Base-by-base conservation (phyloP, 2,888 invertebrate species). In the Yponomeuta sedellus region DNA sequence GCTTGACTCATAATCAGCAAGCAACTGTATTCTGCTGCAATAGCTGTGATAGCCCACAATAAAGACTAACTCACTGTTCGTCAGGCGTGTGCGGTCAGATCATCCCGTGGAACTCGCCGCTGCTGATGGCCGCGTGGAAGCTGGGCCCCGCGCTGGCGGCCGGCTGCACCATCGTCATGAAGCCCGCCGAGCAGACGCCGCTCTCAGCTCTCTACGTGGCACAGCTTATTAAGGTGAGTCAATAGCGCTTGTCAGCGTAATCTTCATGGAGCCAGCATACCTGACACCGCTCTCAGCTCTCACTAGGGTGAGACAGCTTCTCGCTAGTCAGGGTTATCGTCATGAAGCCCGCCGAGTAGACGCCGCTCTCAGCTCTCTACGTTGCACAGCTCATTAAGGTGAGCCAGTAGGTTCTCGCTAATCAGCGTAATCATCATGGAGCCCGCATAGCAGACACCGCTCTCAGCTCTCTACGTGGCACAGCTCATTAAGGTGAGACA, bases 111-210 rank as follows among this genome's bases (percentile, higher is more conserved):
- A 98, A 98, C 88, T 98, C 97, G 83, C 98, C 97, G 0, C 80
- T 97, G 69, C 82, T 99, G 74, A 99, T 99, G 98, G 95, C 96
- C 79, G 94, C 97, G 11, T 99, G 99, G 99, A 99, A 99, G 89
- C 91, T 99, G 58, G 97, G 93, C 0, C 96, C 96, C 0, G 96
- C 96, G 2, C 82, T 96, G 65, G 94, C 95, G 0, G 93, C 95
- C 57, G 96, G 95, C 75, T 94, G 97, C 82, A 96, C 96, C 0
- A 92, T 98, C 11, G 93, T 98, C 22, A 91, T 98, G 80, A 99
- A 99, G 84, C 97, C 98, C 0, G 98, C 99, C 0, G 98, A 99
- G 81, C 98, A 98, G 86, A 99, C 98, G 0, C 96, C 97, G 0
- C 92, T 99, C 67, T 96, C 98, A 0, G 97, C 98, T 0, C 92